phyloP scores from a whole-genome alignment of 2,113 vertebrate species.

The Sterrhoptilus dennistouni region DNA sequence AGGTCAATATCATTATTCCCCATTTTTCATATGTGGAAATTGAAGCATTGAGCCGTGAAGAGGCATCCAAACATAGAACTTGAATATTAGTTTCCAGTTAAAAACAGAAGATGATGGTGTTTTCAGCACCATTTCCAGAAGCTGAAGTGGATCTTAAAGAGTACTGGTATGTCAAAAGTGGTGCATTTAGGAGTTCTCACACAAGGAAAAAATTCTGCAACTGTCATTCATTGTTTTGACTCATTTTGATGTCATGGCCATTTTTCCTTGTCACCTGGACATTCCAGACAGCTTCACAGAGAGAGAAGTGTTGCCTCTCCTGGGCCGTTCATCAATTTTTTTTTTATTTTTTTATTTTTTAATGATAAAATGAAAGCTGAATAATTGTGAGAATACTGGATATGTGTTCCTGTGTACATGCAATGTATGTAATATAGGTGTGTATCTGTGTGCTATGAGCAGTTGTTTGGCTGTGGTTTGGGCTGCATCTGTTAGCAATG shows the following conservation, averaged over 20 bases:
- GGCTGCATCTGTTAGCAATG: conserved; percentile 76
- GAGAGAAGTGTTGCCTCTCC: neutral
- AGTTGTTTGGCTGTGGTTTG: conserved; percentile 36
- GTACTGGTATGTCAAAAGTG: neutral
- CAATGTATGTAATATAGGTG: neutral
- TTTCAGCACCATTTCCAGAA: neutral
- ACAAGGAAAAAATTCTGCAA: neutral
- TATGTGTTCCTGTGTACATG: neutral
- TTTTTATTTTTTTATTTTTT: neutral
- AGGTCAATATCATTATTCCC: neutral
- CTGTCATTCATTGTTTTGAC: neutral
- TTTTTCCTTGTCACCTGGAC: neutral
- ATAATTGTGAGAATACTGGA: neutral
- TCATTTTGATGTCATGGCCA: neutral
- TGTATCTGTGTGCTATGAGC: neutral
- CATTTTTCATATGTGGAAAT: neutral
- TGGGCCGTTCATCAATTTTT: conserved; percentile 8
- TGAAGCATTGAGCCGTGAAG: neutral
- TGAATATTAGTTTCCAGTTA: conserved; percentile 24
- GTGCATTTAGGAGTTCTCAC: neutral
- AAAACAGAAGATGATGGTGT: conserved; percentile 36
- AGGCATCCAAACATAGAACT: neutral
- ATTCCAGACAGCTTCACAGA: neutral
- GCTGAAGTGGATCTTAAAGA: neutral
- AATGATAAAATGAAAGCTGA: neutral